These are phyloP conservation scores for Gallinago solitaria DNA, from an alignment of 2,797 vertebrate genomes.

Conservation along the genomic window DNA sequence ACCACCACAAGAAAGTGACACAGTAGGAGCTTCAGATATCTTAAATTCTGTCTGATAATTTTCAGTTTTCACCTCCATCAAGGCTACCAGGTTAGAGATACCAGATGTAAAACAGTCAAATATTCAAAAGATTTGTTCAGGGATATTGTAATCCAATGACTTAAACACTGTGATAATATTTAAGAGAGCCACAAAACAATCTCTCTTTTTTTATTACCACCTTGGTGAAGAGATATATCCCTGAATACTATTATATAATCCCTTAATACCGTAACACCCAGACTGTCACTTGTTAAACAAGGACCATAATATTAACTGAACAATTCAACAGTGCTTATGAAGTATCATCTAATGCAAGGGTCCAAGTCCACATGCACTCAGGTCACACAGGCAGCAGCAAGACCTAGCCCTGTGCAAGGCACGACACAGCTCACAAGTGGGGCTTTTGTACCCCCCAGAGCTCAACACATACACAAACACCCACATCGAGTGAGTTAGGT, in stretches of 20 bases:
- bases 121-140: background rate
- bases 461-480: background rate
- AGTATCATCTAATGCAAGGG: background rate
- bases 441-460: background rate
- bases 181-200: background rate
- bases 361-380: background rate
- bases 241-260: background rate
- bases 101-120: background rate
- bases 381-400: background rate
- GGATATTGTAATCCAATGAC: background rate
- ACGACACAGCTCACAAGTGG: background rate
- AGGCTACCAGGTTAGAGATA: background rate
- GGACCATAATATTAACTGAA: background rate
- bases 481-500: fast-evolving
- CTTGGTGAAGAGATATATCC: background rate
- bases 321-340: background rate
- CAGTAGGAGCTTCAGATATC: background rate
- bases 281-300: background rate
- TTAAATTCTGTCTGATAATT: background rate
- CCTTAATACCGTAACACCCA: background rate
- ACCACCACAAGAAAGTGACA: background rate
- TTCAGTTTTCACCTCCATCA: background rate
- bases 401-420: background rate
- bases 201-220: background rate
- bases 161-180: background rate